phyloP scores from a whole-genome alignment of 1,140 invertebrate genomes.

The Araneus ventricosus region DNA sequence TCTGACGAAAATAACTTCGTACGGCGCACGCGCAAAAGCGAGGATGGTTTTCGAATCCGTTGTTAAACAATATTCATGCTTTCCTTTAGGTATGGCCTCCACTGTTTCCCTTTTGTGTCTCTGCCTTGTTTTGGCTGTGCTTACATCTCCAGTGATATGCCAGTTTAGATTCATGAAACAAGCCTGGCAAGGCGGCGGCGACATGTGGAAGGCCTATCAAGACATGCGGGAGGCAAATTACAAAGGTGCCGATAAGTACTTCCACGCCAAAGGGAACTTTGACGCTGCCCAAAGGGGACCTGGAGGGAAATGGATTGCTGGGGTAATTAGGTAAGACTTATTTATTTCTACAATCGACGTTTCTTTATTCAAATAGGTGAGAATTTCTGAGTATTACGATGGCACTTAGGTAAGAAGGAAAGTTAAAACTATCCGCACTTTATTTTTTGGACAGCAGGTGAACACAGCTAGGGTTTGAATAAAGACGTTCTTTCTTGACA shows the following conservation, averaged over 20 bases:
- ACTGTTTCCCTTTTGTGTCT: not conserved
- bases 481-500: no score
- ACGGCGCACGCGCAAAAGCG: no score
- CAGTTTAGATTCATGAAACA: slow-evolving; percentile 48
- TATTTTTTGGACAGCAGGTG: no score
- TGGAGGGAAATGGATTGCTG: slow-evolving; percentile 60
- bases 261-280: slow-evolving; percentile 58
- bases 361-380: no score
- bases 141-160: not conserved
- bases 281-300: slow-evolving; percentile 67
- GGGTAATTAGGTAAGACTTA: slow-evolving; percentile 38
- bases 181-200: slow-evolving; percentile 22
- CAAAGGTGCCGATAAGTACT: slow-evolving; percentile 68
- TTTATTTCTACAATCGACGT: no score
- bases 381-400: no score
- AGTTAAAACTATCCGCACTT: no score
- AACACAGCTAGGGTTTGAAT: no score
- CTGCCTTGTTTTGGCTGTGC: not conserved
- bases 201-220: slow-evolving; percentile 60
- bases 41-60: no score
- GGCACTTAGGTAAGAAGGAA: no score
- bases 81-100: not conserved
- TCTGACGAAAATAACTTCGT: no score
- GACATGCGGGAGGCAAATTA: slow-evolving; percentile 70
- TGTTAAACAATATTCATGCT: no score